A percentile compares a stretch with the other conserved stretches of the same genome.
phyloP scores from a whole-genome alignment of 2,888 invertebrate genomes.

The Maniola hyperantus region DNA sequence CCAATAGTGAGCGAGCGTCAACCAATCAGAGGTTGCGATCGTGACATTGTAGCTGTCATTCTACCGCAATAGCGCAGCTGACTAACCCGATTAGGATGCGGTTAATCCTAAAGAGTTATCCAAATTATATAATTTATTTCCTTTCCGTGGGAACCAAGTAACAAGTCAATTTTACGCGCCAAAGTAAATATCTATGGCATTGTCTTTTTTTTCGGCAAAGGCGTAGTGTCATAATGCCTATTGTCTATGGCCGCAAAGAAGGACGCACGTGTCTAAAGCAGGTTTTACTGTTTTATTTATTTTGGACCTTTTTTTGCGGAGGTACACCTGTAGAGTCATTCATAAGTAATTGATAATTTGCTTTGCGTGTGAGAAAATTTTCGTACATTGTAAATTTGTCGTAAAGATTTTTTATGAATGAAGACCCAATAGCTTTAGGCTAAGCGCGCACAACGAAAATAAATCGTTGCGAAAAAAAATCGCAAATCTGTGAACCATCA shows the following conservation, averaged over 20 bases:
- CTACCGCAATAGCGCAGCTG: too few relatives aligned
- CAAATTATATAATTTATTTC: conserved; percentile 15
- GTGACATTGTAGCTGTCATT: not conserved
- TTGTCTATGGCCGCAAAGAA: conserved; percentile 75
- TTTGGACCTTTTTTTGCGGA: conserved; percentile 50
- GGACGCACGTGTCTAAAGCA: conserved; percentile 72
- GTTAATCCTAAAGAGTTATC: not conserved
- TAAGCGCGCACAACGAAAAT: too few relatives aligned
- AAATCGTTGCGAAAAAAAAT: too few relatives aligned
- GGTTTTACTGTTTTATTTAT: conserved; percentile 68
- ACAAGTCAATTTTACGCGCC: conserved; percentile 58
- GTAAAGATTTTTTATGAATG: not conserved
- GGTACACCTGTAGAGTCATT: conserved; percentile 75
- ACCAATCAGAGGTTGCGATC: too few relatives aligned
- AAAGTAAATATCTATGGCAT: conserved; percentile 53
- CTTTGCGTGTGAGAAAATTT: conserved; percentile 41
- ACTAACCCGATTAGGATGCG: not conserved
- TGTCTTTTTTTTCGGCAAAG: conserved; percentile 52
- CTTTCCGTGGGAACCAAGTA: conserved; percentile 58
- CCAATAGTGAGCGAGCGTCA: too few relatives aligned
- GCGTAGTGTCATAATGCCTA: conserved; percentile 53
- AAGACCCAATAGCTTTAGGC: too few relatives aligned
- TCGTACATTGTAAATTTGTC: not conserved
- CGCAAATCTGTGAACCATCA: too few relatives aligned
- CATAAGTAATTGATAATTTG: conserved; percentile 48